phyloP scores from a whole-genome alignment of 1,140 invertebrate genomes.

The Halyomorpha halys region DNA sequence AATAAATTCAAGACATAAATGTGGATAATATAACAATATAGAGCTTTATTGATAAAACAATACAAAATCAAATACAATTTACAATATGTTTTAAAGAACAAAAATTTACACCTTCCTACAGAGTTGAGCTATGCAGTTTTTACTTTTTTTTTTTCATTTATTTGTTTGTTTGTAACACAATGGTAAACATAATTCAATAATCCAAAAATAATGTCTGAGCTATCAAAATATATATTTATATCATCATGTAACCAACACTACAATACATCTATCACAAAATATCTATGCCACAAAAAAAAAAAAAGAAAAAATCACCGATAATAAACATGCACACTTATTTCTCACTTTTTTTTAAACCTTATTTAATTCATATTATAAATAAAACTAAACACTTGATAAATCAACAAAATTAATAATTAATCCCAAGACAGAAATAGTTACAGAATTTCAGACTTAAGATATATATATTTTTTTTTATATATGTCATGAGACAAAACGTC shows the following conservation, averaged over 20 bases:
- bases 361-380: conserved; percentile 2
- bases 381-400: conserved; percentile 12
- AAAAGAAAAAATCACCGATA: background rate
- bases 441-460: conserved; percentile 7
- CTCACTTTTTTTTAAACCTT: background rate
- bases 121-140: background rate
- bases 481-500: conserved; percentile 10
- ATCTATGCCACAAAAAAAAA: conserved; percentile 5
- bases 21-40: conserved; percentile 19
- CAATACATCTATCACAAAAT: background rate
- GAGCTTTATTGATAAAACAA: conserved; percentile 20
- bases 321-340: background rate
- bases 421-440: conserved; percentile 6
- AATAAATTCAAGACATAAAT: background rate
- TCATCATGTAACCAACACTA: conserved; percentile 12
- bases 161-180: background rate
- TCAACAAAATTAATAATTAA: conserved; percentile 6
- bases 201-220: conserved; percentile 1
- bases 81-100: conserved; percentile 11
- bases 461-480: background rate
- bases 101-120: conserved; percentile 6
- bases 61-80: conserved; percentile 20
- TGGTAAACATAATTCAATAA: conserved; percentile 12
- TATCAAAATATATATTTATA: conserved; percentile 15
- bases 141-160: background rate